Conservation (phyloP, 2,888 invertebrate genomes). For the Geotrupes spiniger region DNA sequence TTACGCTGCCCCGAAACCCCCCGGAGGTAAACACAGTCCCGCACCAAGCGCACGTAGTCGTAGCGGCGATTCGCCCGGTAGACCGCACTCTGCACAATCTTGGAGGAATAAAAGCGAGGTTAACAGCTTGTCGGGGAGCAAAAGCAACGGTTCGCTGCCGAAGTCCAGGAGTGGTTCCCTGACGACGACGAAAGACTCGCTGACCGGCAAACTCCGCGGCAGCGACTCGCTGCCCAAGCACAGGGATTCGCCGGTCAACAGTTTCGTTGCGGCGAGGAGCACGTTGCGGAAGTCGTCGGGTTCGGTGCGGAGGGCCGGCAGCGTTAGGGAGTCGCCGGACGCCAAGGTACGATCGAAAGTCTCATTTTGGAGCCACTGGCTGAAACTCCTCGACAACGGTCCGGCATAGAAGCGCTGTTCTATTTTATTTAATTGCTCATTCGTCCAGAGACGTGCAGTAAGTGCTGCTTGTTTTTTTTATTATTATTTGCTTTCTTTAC, state of each 20-base stretch:
- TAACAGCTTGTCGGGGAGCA: constrained; percentile 43
- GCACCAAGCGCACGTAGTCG: constrained; percentile 44
- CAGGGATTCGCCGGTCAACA: constrained; percentile 36
- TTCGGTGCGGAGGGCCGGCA: constrained; percentile 40
- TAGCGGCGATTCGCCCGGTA: constrained; percentile 49
- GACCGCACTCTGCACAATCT: constrained; percentile 57
- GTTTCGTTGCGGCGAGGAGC: constrained; percentile 31
- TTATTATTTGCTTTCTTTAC: constrained; percentile 38
- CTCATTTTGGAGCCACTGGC: constrained; percentile 68
- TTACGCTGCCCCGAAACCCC: constrained; percentile 63
- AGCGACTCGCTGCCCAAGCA: constrained; percentile 53
- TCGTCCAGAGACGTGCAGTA: constrained; percentile 46
- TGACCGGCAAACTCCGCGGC: constrained; percentile 54
- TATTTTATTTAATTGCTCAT: constrained; percentile 44
- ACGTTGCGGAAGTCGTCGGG: constrained; percentile 37
- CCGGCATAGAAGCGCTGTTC: constrained; percentile 43
- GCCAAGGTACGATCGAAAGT: constrained; percentile 71
- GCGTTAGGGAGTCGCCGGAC: constrained; percentile 50
- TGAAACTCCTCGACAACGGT: constrained; percentile 60
- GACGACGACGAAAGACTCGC: constrained; percentile 51
- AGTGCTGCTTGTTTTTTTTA: constrained; percentile 48
- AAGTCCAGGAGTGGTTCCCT: constrained; percentile 48
- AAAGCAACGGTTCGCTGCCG: constrained; percentile 43
- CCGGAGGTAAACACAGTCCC: constrained; percentile 40
- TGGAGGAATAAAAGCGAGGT: constrained; percentile 43